A percentile compares a stretch with the other conserved stretches of the same genome.
These are phyloP conservation scores for Sebastes oblongus DNA, from an alignment of 2,797 vertebrate genomes.

Conservation along the genomic window DNA sequence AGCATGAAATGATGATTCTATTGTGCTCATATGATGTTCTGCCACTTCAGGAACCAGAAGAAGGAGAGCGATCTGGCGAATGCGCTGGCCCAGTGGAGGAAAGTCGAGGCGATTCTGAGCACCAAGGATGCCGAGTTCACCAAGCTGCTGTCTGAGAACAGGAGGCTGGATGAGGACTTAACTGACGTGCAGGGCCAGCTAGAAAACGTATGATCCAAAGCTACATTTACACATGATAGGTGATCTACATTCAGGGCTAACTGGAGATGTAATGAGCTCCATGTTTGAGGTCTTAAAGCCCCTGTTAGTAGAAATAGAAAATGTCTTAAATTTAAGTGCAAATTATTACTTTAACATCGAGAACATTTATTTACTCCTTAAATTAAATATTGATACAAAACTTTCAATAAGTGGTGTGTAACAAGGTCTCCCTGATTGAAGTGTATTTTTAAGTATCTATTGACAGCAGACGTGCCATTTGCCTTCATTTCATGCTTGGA, in stretches of 20 bases:
- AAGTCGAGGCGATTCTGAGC: constrained; percentile 76
- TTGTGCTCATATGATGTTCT: background rate
- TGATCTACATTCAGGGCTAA: background rate
- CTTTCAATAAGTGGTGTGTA: no score
- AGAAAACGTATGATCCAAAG: constrained; percentile 73
- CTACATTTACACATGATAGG: no score
- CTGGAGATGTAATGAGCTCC: no score
- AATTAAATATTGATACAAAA: no score
- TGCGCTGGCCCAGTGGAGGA: constrained; percentile 73
- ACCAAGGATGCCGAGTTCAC: constrained; percentile 80
- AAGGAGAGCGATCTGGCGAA: constrained; percentile 81
- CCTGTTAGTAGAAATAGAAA: background rate
- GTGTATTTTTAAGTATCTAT: no score
- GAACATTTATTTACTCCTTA: no score
- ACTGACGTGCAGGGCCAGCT: constrained; percentile 77
- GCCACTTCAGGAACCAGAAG: constrained; percentile 79
- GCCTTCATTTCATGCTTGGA: fast-evolving
- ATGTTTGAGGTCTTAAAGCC: background rate
- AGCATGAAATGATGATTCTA: background rate
- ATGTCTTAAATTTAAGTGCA: no score
- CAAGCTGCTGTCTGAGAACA: constrained; percentile 74
- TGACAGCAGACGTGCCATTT: no score
- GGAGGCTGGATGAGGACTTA: constrained; percentile 64
- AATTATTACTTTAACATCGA: no score
- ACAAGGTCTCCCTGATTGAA: fast-evolving